Percentiles rank a stretch among this genome's conserved stretches.
These are phyloP conservation scores for Hylaea fasciaria DNA, from an alignment of 2,888 invertebrate genomes.

Conservation along the genomic window DNA sequence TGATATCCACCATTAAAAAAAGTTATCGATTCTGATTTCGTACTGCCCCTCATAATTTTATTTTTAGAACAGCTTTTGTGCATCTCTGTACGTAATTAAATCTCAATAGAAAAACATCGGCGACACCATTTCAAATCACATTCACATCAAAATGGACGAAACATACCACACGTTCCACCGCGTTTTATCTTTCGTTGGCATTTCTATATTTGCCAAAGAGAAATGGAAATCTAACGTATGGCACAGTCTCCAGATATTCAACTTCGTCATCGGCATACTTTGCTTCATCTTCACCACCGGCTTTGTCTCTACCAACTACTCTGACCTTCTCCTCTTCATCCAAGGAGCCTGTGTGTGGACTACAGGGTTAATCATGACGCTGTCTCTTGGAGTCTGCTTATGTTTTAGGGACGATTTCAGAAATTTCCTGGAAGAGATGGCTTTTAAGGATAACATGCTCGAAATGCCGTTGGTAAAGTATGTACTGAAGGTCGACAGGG, in stretches of 20 bases:
- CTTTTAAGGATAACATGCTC: slow-evolving; percentile 60
- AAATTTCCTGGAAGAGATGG: slow-evolving; percentile 65
- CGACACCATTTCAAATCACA: slow-evolving; percentile 13
- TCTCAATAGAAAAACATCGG: slow-evolving; percentile 15
- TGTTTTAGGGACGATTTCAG: slow-evolving; percentile 64
- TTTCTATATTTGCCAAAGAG: slow-evolving; percentile 63
- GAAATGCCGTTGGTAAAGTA: slow-evolving; percentile 66
- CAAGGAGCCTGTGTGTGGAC: slow-evolving; percentile 77
- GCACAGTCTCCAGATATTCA: slow-evolving; percentile 64
- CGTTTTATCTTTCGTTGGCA: slow-evolving; percentile 66
- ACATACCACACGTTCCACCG: slow-evolving; percentile 62
- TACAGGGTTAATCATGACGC: slow-evolving; percentile 72
- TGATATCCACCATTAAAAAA: too few relatives aligned
- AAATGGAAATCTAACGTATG: slow-evolving; percentile 64
- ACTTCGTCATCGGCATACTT: slow-evolving; percentile 61
- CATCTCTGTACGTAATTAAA: slow-evolving; percentile 19
- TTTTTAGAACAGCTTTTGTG: not conserved
- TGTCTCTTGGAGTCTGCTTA: slow-evolving; percentile 66
- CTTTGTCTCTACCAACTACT: slow-evolving; percentile 58
- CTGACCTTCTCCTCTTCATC: slow-evolving; percentile 63
- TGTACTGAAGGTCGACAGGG: slow-evolving; percentile 44
- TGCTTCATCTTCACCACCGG: slow-evolving; percentile 68
- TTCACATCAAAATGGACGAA: slow-evolving; percentile 58
- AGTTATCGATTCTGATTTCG: too few relatives aligned
- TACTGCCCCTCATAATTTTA: too few relatives aligned